Evolutionary conservation across 2,113 vertebrate genomes (phyloP).

Genomic region (Seriola quinqueradiata): DNA sequence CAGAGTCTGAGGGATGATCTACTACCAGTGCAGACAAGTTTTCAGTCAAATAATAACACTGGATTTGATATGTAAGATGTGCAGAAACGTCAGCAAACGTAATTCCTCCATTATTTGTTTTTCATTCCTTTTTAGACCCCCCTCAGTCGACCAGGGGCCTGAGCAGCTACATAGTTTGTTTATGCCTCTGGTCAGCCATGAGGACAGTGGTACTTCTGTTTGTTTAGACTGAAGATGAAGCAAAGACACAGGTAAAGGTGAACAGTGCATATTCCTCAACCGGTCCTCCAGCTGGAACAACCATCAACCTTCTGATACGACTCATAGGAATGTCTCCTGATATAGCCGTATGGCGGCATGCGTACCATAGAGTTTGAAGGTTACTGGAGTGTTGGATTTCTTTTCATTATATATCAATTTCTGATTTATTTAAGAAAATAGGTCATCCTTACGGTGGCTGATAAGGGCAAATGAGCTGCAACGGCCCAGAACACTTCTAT

Average conservation of each 20-base stretch:
- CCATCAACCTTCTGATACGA: too few species aligned
- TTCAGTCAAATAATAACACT: constrained; percentile 1
- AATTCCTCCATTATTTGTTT: constrained; percentile 1
- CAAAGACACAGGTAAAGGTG: background rate
- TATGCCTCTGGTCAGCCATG: background rate
- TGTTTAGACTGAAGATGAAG: background rate
- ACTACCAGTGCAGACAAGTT: background rate
- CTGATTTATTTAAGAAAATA: too few species aligned
- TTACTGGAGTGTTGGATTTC: too few species aligned
- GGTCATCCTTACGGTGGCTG: too few species aligned
- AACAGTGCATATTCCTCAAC: background rate
- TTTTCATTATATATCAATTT: too few species aligned
- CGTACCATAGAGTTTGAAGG: too few species aligned
- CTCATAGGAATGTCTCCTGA: too few species aligned
- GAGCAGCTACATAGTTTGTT: background rate
- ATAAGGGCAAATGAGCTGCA: too few species aligned
- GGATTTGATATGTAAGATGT: constrained; percentile 3
- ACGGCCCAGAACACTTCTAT: too few species aligned
- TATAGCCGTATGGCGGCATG: too few species aligned
- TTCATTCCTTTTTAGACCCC: background rate
- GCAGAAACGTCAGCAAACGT: background rate
- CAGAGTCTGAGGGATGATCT: background rate
- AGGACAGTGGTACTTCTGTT: background rate
- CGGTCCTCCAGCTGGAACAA: too few species aligned
- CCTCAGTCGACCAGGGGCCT: background rate